Evolutionary conservation across 1,140 invertebrate genomes (phyloP).

Genomic region (Cherax quadricarinatus): DNA sequence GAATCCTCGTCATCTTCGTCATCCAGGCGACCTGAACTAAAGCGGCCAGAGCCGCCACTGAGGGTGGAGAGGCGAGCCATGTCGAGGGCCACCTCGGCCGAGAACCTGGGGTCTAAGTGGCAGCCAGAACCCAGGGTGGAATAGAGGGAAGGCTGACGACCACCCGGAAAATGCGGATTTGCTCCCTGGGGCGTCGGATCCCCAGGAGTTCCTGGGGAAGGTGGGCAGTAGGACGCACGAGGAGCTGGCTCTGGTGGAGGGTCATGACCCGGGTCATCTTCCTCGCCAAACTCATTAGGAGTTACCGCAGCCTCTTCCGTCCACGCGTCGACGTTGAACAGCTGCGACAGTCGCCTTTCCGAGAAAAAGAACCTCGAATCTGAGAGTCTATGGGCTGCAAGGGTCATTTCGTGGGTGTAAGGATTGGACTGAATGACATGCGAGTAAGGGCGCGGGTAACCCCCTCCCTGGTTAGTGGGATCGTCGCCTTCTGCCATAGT

Average conservation of each 20-base stretch:
- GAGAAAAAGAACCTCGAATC: conserved; percentile 68
- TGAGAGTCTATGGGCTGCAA: conserved; percentile 56
- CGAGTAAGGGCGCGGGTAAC: conserved; percentile 56
- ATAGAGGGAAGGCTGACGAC: conserved; percentile 40
- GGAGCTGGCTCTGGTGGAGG: conserved; percentile 75
- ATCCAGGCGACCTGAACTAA: conserved; percentile 53
- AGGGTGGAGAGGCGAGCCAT: conserved; percentile 71
- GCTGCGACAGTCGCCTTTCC: conserved; percentile 83
- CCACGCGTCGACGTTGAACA: conserved; percentile 82
- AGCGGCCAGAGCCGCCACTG: conserved; percentile 63
- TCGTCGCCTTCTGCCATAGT: conserved; percentile 57
- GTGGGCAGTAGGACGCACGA: conserved; percentile 74
- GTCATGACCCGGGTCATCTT: conserved; percentile 67
- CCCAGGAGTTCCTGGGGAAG: conserved; percentile 68
- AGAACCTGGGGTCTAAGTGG: conserved; percentile 66
- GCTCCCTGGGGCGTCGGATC: conserved; percentile 79
- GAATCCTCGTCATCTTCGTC: conserved; percentile 51
- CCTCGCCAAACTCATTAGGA: conserved; percentile 61
- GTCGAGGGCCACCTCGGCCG: conserved; percentile 66
- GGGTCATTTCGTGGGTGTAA: conserved; percentile 43
- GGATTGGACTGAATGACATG: conserved; percentile 32
- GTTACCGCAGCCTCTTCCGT: conserved; percentile 74
- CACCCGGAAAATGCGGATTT: conserved; percentile 77
- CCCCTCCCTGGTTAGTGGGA: conserved; percentile 27
- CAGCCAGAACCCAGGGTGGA: conserved; percentile 59